Evolutionary conservation across 2,113 vertebrate species (phyloP).

Genomic region (Mola mola): DNA sequence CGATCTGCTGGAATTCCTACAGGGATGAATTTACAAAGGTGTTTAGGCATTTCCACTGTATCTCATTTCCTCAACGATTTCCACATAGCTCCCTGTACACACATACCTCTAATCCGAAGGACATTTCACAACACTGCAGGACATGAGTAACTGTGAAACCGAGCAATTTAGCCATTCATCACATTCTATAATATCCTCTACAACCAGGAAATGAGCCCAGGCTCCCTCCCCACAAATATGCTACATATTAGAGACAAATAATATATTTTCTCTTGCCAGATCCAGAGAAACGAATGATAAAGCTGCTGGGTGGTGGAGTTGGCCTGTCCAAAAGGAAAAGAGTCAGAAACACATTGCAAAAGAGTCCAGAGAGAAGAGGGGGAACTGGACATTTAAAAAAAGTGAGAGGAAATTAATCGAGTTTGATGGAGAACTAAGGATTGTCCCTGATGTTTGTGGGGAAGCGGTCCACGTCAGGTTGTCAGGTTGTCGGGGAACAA

Average conservation of each 20-base stretch:
- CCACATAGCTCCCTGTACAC: slow-evolving; percentile 54
- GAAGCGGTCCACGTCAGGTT: slow-evolving; percentile 19
- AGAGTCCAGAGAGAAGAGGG: slow-evolving; percentile 47
- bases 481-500: background rate
- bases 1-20: slow-evolving; percentile 37
- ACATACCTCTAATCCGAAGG: slow-evolving; percentile 47
- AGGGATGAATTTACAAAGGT: slow-evolving; percentile 43
- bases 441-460: slow-evolving; percentile 12
- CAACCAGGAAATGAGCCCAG: slow-evolving; percentile 28
- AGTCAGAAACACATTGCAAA: slow-evolving; percentile 53
- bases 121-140: slow-evolving; percentile 50
- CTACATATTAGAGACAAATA: slow-evolving; percentile 56
- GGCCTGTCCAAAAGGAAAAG: slow-evolving; percentile 32
- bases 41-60: slow-evolving; percentile 41
- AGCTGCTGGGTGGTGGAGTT: slow-evolving; percentile 55
- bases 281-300: slow-evolving; percentile 36
- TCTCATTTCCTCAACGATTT: slow-evolving; percentile 59
- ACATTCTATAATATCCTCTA: slow-evolving; percentile 52
- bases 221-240: slow-evolving; percentile 39
- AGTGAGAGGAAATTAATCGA: slow-evolving; percentile 36
- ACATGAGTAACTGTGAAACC: slow-evolving; percentile 55
- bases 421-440: slow-evolving; percentile 31
- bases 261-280: slow-evolving; percentile 28
- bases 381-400: slow-evolving; percentile 39
- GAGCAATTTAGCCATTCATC: slow-evolving; percentile 46